Evolutionary conservation across 2,888 invertebrate genomes (phyloP).

Genomic region (Netelia fuscicornis): DNA sequence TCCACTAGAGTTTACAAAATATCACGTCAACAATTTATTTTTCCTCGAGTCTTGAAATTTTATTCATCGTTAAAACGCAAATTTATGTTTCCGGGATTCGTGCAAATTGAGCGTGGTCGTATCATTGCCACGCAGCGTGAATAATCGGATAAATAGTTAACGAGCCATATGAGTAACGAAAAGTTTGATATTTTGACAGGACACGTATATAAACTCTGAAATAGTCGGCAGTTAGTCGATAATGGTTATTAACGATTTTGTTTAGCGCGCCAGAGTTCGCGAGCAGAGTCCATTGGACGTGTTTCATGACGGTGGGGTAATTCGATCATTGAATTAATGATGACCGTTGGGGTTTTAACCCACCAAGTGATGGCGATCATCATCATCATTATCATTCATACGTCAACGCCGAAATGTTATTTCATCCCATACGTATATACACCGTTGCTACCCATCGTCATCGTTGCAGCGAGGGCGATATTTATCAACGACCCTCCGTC

Average conservation of each 20-base stretch:
- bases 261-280: conserved; percentile 34
- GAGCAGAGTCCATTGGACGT: conserved; percentile 24
- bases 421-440: conserved; percentile 4
- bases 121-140: conserved; percentile 7
- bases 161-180: conserved; percentile 28
- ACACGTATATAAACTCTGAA: conserved; percentile 10
- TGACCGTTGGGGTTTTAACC: conserved; percentile 44
- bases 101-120: neutral
- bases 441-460: too few species aligned
- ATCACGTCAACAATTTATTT: conserved; percentile 2
- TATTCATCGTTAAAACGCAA: conserved; percentile 11
- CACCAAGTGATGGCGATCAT: conserved; percentile 37
- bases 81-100: conserved; percentile 15
- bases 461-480: conserved; percentile 12
- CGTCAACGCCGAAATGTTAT: conserved; percentile 46
- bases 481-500: conserved; percentile 18
- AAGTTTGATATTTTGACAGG: conserved; percentile 27
- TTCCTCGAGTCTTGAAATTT: conserved; percentile 9
- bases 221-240: conserved; percentile 30
- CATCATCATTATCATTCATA: conserved; percentile 34
- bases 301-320: conserved; percentile 39
- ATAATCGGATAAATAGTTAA: conserved; percentile 23
- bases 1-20: conserved; percentile 72
- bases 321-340: conserved; percentile 58
- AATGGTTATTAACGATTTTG: conserved; percentile 56